Conservation (phyloP, 2,113 vertebrate species). For the Rhea americana region DNA sequence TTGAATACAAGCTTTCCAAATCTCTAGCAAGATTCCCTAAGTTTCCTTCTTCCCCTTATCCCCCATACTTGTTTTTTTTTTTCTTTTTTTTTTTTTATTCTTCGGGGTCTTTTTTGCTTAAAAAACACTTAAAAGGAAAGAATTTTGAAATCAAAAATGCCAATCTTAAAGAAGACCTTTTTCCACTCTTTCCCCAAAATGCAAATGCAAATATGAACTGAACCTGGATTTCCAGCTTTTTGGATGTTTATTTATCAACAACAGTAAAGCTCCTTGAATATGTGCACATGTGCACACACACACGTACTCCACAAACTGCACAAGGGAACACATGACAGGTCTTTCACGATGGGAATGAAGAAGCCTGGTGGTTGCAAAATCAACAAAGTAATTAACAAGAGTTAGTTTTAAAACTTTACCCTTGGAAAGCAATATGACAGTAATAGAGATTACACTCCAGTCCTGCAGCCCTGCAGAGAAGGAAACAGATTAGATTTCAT, state of each 20-base stretch:
- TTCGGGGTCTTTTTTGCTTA: neutral
- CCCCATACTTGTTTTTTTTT: neutral
- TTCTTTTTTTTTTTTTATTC: neutral
- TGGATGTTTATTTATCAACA: neutral
- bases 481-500: neutral
- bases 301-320: neutral
- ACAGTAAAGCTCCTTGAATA: neutral
- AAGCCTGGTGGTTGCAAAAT: neutral
- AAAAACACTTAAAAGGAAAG: neutral
- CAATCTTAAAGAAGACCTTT: neutral
- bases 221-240: neutral
- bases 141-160: fast-evolving
- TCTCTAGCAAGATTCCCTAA: neutral
- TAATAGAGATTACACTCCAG: neutral
- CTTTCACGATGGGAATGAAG: neutral
- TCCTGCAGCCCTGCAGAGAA: neutral
- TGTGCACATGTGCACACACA: neutral
- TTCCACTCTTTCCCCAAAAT: neutral
- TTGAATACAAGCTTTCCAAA: neutral
- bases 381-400: neutral
- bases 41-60: neutral
- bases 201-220: neutral
- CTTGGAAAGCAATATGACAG: neutral
- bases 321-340: neutral
- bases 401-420: neutral